Evolutionary conservation across 2,113 vertebrate genomes (phyloP), one percentile per base, ranked within the genome.

Genomic region (Podarcis cretensis): DNA sequence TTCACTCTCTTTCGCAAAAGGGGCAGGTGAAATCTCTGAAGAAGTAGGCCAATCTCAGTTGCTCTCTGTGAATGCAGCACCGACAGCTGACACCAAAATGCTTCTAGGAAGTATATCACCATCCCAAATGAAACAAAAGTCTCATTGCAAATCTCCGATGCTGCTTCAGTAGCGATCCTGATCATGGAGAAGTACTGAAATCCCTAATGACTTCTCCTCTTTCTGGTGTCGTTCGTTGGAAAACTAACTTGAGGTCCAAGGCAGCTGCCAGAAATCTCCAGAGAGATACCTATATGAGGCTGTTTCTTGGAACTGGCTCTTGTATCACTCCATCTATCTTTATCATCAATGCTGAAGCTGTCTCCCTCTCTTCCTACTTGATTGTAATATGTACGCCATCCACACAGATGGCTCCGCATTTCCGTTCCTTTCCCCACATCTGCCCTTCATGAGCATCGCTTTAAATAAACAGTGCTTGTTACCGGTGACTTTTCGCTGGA

Each of bases 401-500:
- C 81, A 92, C 1, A 25, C 21, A 90, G 40, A 48, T 91, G 54
- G 35, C 66, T 89, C 84, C 69, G 37, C 43, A 30, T 84, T 89
- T 83, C 74, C 23, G 20, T 54, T 87, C 30, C 27, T 79, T 73
- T 86, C 35, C 77, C 90, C 35, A 30, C 40, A 78, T 81, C 69
- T 89, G 63, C 7, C 81, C 35, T 89, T 48, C 0, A 0, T 71
- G 68, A 78, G 78, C 48, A 92, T 86, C 54, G 54, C 80, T 84
- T 93, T 90, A 89, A 89, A 90, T 74, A 89, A 63, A 7, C 10
- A 79, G 0, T 1, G 54, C 21, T 59, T 94, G 77, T 84, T 93
- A 92, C 88, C 73, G 69, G 84, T 85, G 35, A 89, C 81, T 93
- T 93, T 90, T 90, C 93, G 83, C 48, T 91, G 68, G 88, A 81